phyloP scores from a whole-genome alignment of 2,888 invertebrate genomes.

The Macrosiphum euphorbiae region DNA sequence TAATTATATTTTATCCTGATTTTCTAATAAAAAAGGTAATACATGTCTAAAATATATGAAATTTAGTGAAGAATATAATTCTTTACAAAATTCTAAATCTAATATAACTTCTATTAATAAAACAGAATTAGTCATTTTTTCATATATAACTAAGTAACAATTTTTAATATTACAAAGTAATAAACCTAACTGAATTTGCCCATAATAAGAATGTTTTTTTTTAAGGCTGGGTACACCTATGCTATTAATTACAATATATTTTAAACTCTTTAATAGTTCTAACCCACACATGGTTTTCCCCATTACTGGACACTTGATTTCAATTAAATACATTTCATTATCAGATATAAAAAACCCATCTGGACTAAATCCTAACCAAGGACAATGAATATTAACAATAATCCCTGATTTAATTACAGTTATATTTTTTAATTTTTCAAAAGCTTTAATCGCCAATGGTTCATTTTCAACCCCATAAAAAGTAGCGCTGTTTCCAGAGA shows the following conservation, averaged over 20 bases:
- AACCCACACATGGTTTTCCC: not conserved
- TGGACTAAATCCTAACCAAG: slow-evolving; percentile 18
- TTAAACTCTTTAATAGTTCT: slow-evolving; percentile 27
- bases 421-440: slow-evolving; percentile 35
- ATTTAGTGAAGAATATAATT: not conserved
- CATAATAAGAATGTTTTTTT: not conserved
- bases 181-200: slow-evolving; percentile 17
- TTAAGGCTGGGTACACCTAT: not conserved
- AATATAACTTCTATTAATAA: slow-evolving; percentile 2
- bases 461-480: slow-evolving; percentile 6
- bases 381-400: slow-evolving; percentile 23
- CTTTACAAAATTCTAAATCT: slow-evolving; percentile 11
- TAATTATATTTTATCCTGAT: slow-evolving; percentile 13
- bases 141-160: not conserved
- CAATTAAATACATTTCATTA: slow-evolving; percentile 5
- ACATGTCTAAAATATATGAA: slow-evolving; percentile 8
- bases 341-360: not conserved
- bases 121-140: slow-evolving; percentile 11
- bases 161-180: slow-evolving; percentile 10
- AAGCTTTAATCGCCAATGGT: slow-evolving; percentile 19
- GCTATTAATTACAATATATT: not conserved
- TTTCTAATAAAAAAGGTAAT: slow-evolving; percentile 10
- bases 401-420: slow-evolving; percentile 21
- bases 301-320: slow-evolving; percentile 15
- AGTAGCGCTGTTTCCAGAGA: not conserved